Percentiles rank a stretch among this genome's conserved stretches.
Conservation (phyloP, 2,888 invertebrate genomes). For the Eugnorisma glareosa region DNA sequence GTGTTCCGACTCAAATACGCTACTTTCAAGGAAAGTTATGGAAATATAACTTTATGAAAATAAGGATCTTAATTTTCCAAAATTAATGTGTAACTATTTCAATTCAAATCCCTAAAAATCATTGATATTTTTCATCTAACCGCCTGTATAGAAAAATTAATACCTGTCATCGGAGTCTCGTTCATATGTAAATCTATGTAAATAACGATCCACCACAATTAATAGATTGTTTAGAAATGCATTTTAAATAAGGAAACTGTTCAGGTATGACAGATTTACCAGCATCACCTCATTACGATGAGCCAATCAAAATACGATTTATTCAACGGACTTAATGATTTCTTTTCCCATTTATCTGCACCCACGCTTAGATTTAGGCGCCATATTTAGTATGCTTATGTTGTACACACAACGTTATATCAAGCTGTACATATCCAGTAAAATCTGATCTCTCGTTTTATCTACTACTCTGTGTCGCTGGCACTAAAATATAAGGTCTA, state of each 20-base stretch:
- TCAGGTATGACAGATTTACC: slow-evolving; percentile 50
- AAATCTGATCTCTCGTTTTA: background rate
- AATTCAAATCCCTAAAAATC: slow-evolving; percentile 1
- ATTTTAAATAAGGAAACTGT: slow-evolving; percentile 51
- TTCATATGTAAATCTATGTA: slow-evolving; percentile 54
- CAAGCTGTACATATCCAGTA: background rate
- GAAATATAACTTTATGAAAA: background rate
- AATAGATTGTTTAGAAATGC: slow-evolving; percentile 51
- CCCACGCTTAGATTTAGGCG: slow-evolving; percentile 47
- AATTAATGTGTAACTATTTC: too few relatives aligned
- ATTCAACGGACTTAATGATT: slow-evolving; percentile 44
- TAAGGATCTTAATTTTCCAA: background rate
- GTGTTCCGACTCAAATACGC: background rate
- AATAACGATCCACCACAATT: slow-evolving; percentile 42
- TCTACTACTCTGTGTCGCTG: background rate
- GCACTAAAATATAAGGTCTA: background rate
- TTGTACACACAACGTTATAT: background rate
- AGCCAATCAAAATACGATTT: slow-evolving; percentile 58
- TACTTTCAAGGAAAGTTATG: too few relatives aligned
- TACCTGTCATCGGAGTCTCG: slow-evolving; percentile 16
- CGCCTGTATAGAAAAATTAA: slow-evolving; percentile 2
- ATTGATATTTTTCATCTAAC: background rate
- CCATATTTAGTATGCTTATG: slow-evolving; percentile 27
- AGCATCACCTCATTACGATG: slow-evolving; percentile 39
- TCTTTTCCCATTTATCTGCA: slow-evolving; percentile 44